phyloP scores from a whole-genome alignment of 2,888 invertebrate species.

The Maniola hyperantus region DNA sequence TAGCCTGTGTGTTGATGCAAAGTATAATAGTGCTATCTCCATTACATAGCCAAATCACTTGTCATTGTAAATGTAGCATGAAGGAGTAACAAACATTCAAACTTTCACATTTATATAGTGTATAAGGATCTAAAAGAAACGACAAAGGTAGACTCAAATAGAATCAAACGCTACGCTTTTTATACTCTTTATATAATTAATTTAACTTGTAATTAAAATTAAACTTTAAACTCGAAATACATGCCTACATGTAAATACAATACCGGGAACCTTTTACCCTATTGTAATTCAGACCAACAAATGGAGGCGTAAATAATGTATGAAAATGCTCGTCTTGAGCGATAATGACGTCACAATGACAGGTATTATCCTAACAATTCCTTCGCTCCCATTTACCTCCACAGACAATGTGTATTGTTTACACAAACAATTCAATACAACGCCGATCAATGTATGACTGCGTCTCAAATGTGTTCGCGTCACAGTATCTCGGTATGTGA shows the following conservation, averaged over 20 bases:
- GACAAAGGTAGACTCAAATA: neutral
- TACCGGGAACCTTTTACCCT: constrained; percentile 18
- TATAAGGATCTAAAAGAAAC: neutral
- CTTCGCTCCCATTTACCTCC: constrained; percentile 44
- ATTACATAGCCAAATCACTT: no score
- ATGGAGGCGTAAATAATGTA: constrained; percentile 29
- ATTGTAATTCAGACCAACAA: constrained; percentile 29
- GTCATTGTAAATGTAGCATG: no score
- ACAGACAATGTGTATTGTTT: constrained; percentile 52
- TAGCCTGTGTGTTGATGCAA: no score
- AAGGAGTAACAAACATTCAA: no score
- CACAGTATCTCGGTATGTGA: constrained; percentile 61
- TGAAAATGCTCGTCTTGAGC: constrained; percentile 26
- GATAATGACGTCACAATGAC: constrained; percentile 42
- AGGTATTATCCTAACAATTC: constrained; percentile 41
- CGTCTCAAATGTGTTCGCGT: constrained; percentile 58
- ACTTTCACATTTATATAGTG: no score
- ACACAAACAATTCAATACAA: constrained; percentile 48
- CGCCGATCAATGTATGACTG: constrained; percentile 65
- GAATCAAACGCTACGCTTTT: neutral
- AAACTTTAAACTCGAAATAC: constrained; percentile 5
- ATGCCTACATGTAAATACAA: constrained; percentile 7
- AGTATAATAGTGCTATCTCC: no score
- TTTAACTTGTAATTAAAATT: no score
- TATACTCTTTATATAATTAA: no score